Base-by-base conservation (phyloP, 2,888 invertebrate species). In the Rhorus exstirpatorius region DNA sequence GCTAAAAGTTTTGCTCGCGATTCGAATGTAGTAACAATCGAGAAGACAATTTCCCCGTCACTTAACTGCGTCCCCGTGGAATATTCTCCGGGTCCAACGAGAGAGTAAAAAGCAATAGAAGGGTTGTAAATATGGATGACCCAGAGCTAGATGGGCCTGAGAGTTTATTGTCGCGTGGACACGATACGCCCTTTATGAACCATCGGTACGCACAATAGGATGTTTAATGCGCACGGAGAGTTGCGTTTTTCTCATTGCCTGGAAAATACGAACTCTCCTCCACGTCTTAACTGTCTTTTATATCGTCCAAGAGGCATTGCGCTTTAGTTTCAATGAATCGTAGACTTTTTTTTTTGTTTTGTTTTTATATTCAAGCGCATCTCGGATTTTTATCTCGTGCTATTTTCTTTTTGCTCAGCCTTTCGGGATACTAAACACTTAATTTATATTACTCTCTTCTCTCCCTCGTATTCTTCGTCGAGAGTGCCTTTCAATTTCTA, bases 1-100 rank as follows among this genome's bases (percentile, higher is more conserved):
- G n/a, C n/a, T n/a, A n/a, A n/a, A n/a, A n/a, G n/a, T n/a, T n/a
- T 8, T 51, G 3, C 19, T 8, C 8, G 4, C 8, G 19, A 58
- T 65, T n/a, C 60, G 38, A 61, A 70, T 77, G 60, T 68, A 68
- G 70, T 77, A 68, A 77, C 60, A n/a, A n/a, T n/a, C 68, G 61
- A 77, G 58, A 46, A 44, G 55, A 76, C 67, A 49, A 75, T 75
- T 75, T 75, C n/a, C 75, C 65, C 10, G 55, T 41, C n/a, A n/a
- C n/a, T n/a, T n/a, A n/a, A n/a, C n/a, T n/a, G n/a, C n/a, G n/a
- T n/a, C n/a, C n/a, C n/a, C n/a, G n/a, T n/a, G n/a, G n/a, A n/a
- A n/a, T n/a, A n/a, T n/a, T n/a, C n/a, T n/a, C n/a, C n/a, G n/a
- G n/a, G n/a, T n/a, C n/a, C n/a, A n/a, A n/a, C n/a, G n/a, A n/a